phyloP scores from a whole-genome alignment of 2,888 invertebrate species.

The Nemurella pictetii region DNA sequence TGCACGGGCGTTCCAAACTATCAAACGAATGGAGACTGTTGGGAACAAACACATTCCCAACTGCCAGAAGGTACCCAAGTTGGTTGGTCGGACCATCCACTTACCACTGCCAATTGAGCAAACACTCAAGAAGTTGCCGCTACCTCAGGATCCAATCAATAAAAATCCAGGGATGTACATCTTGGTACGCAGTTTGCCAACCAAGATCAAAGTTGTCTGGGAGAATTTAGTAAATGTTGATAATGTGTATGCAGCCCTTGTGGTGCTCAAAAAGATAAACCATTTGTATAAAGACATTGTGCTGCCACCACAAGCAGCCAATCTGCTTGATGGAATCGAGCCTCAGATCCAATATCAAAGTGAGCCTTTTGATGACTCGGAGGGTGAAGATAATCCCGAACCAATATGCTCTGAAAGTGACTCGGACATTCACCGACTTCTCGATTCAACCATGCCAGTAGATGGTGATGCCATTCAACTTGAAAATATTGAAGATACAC shows the following conservation, averaged over 20 bases:
- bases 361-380: neutral
- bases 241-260: no score
- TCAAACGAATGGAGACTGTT: slow-evolving; percentile 47
- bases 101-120: slow-evolving; percentile 48
- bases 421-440: neutral
- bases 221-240: slow-evolving; percentile 45
- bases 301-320: slow-evolving; percentile 41
- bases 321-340: slow-evolving; percentile 37
- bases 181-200: slow-evolving; percentile 47
- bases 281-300: slow-evolving; percentile 44
- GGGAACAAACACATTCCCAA: slow-evolving; percentile 46
- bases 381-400: neutral
- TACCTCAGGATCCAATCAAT: slow-evolving; percentile 45
- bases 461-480: no score
- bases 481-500: no score
- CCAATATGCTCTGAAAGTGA: neutral
- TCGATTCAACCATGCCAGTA: no score
- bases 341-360: no score
- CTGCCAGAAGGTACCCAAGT: slow-evolving; percentile 42
- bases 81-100: slow-evolving; percentile 47
- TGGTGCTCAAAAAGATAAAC: slow-evolving; percentile 45
- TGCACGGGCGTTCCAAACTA: slow-evolving; percentile 49
- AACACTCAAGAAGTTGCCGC: slow-evolving; percentile 47
- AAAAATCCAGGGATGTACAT: slow-evolving; percentile 47
- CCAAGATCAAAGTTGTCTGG: slow-evolving; percentile 46